A percentile compares a stretch with the other conserved stretches of the same genome.
Conservation (phyloP, 2,113 vertebrate species). For the Corydoras maculifer region DNA sequence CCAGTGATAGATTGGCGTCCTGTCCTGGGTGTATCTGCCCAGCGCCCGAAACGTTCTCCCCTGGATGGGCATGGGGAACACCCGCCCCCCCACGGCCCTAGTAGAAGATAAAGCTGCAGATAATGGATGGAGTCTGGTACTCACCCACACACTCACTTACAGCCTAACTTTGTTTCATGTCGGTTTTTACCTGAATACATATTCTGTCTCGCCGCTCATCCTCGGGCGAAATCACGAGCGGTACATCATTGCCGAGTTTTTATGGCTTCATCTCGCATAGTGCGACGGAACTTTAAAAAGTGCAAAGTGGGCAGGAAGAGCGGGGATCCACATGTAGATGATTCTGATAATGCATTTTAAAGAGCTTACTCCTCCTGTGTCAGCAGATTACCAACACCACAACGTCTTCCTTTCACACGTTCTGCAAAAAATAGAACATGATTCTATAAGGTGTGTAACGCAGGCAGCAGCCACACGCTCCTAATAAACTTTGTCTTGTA, state of each 20-base stretch:
- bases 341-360: constrained; percentile 22
- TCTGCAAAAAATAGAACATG: no score
- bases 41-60: no score
- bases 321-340: constrained; percentile 2
- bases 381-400: constrained; percentile 5
- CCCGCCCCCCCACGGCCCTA: no score
- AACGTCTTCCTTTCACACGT: not conserved
- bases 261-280: constrained; percentile 36
- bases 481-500: not conserved
- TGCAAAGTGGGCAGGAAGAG: constrained; percentile 24
- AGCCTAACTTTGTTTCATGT: constrained; percentile 6
- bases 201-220: constrained; percentile 9
- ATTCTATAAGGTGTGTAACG: no score
- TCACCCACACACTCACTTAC: constrained; percentile 9
- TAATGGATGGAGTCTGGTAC: not conserved
- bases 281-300: constrained; percentile 15
- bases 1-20: no score
- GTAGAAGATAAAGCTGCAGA: no score
- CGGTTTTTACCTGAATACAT: constrained; percentile 1
- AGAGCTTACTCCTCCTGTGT: constrained; percentile 12
- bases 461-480: not conserved
- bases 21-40: no score
- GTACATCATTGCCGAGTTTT: constrained; percentile 39
- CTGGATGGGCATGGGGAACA: no score
- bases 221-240: constrained; percentile 15